These are phyloP conservation scores for Uria aalge DNA, from an alignment of 2,113 vertebrate genomes.

Conservation along the genomic window DNA sequence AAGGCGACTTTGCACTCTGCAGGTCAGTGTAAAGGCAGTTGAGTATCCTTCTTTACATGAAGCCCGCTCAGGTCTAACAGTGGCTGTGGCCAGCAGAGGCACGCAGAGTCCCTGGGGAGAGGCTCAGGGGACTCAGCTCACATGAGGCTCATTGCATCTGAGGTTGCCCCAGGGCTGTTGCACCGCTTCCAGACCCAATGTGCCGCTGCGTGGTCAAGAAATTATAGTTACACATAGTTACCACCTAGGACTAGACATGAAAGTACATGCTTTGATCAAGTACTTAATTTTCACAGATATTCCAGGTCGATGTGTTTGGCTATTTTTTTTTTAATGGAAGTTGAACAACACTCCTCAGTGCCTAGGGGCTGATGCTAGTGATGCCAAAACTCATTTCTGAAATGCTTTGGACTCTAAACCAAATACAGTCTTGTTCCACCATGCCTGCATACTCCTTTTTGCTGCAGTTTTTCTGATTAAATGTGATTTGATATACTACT, in stretches of 20 bases:
- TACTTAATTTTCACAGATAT: not conserved
- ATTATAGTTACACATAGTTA: not conserved
- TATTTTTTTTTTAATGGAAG: not conserved
- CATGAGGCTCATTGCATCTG: not conserved
- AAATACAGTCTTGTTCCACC: not conserved
- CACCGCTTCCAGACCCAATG: not conserved
- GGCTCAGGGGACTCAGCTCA: not conserved
- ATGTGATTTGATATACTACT: not conserved
- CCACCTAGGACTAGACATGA: not conserved
- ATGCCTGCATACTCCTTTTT: not conserved
- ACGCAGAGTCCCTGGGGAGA: not conserved
- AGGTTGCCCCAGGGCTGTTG: not conserved
- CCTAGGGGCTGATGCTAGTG: not conserved
- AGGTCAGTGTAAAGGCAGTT: not conserved
- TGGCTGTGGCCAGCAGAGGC: not conserved
- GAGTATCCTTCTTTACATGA: not conserved
- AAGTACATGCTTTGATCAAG: not conserved
- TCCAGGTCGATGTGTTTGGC: not conserved
- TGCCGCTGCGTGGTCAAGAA: not conserved
- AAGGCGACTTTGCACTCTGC: not conserved
- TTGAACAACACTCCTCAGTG: not conserved
- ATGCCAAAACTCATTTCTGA: not conserved
- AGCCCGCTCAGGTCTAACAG: fast-evolving
- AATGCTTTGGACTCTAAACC: not conserved
- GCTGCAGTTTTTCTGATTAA: not conserved